Base-by-base conservation (phyloP, 2,888 invertebrate species). In the Disparrhopalites patrizii region DNA sequence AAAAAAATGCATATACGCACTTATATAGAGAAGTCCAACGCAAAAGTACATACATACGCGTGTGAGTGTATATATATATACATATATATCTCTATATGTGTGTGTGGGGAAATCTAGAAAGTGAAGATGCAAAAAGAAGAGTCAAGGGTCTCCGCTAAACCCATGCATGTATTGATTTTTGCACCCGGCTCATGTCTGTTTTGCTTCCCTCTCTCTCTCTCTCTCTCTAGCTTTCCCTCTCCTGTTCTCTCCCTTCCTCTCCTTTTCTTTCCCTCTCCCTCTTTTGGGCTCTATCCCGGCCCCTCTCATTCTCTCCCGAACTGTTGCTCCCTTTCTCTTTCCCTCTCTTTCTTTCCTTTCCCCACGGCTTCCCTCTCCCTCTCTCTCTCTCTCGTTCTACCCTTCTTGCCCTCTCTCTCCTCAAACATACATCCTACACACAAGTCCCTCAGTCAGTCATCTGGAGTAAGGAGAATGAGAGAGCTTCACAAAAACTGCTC, bases 161-260 rank as follows among this genome's bases (percentile, higher is more conserved):
- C 63, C 69, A 67, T 68, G 65, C 65, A 60, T 62, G 67, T 70
- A 71, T 71, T 71, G 73, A 73, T 73, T 73, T 73, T 73, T 73
- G 71, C 66, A 66, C 66, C 58, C 55, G 67, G 67, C 61, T 36
- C 61, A 61, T 61, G 60, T 61, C 60, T 61, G 50, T 54, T 31
- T 50, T 18, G 3, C 51, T 51, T 50, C 23, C 25, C 15, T 20
- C 18, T 51, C 57, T 40, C 36, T 57, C 54, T 54, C 54, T 25
- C 57, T 57, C 57, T 23, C 54, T 54, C 54, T 52, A 28, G 15
- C 36, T 28, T 23, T n/a, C 23, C n/a, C n/a, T 27, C 31, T 4
- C 51, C 20, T 25, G 13, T 2, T 13, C 51, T 23, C 54, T 54
- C 13, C 23, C 3, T 3, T 54, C 3, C 28, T 31, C 10, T n/a